Percentiles rank a stretch among this genome's conserved stretches.
These are phyloP conservation scores for Antedon bifida DNA, from an alignment of 35 echinoderm and acorn worm genomes.

Conservation along the genomic window DNA sequence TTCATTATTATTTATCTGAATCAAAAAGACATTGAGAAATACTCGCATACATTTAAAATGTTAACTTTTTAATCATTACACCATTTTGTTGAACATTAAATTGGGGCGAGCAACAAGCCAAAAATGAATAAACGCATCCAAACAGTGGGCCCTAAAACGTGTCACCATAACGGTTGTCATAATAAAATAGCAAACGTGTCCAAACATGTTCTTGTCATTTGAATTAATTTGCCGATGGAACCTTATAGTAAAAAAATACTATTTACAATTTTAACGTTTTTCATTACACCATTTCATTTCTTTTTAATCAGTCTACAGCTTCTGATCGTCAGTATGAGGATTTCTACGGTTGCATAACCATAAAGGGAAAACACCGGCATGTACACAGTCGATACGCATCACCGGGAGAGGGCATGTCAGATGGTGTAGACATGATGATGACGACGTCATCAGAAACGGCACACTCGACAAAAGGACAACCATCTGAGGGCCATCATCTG, in stretches of 20 bases:
- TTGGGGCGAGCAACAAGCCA: no score
- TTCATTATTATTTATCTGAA: background rate
- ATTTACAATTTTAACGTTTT: background rate
- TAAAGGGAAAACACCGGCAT: conserved; percentile 23
- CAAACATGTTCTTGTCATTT: no score
- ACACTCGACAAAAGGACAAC: background rate
- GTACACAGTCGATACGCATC: conserved; percentile 30
- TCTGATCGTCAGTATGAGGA: conserved; percentile 26
- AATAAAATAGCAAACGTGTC: no score
- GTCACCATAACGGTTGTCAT: no score
- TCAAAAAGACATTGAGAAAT: background rate
- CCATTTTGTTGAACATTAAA: background rate
- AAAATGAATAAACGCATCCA: no score
- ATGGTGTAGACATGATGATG: background rate
- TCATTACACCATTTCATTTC: background rate
- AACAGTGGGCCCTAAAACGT: no score
- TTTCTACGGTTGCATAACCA: conserved; percentile 24
- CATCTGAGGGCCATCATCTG: background rate
- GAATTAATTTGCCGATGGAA: no score
- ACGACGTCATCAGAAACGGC: background rate
- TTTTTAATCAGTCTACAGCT: conserved; percentile 18
- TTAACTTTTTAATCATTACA: background rate
- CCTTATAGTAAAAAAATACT: no score
- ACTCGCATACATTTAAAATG: background rate
- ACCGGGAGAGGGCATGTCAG: background rate